phyloP scores from a whole-genome alignment of 2,888 invertebrate species.

The Drosophila imparisetae region DNA sequence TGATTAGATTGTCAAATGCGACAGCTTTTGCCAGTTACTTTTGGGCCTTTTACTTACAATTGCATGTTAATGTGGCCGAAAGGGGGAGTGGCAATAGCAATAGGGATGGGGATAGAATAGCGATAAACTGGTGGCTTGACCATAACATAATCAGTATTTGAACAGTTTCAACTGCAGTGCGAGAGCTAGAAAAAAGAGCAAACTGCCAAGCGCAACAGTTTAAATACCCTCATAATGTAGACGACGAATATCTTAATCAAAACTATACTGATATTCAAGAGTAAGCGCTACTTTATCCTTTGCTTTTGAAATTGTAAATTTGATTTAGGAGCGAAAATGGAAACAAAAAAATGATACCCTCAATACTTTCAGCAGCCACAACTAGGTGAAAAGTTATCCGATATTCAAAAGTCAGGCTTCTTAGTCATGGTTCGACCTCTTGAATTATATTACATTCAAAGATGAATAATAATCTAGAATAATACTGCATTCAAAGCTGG shows the following conservation, averaged over 20 bases:
- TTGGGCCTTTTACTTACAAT: conserved; percentile 17
- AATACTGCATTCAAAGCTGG: not conserved
- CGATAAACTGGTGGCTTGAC: not conserved
- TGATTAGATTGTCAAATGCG: conserved; percentile 73
- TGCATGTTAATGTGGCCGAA: conserved; percentile 11
- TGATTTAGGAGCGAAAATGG: not conserved
- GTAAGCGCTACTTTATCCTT: fast-evolving
- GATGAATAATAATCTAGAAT: too few species aligned
- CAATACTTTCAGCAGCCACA: not conserved
- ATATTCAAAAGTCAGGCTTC: not conserved
- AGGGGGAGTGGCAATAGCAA: not conserved
- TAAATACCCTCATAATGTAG: not conserved
- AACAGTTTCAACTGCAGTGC: conserved; percentile 13
- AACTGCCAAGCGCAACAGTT: not conserved
- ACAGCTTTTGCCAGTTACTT: conserved; percentile 57
- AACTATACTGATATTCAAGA: not conserved
- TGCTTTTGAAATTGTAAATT: too few species aligned
- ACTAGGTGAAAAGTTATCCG: not conserved
- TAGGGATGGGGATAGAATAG: fast-evolving
- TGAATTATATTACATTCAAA: too few species aligned
- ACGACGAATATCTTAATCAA: not conserved
- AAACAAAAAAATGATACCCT: too few species aligned
- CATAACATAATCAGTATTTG: conserved; percentile 17
- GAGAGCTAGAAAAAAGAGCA: not conserved
- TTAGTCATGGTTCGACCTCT: not conserved